These are phyloP conservation scores for Holacanthella duospinosa DNA, from an alignment of 2,888 invertebrate genomes.

Conservation along the genomic window DNA sequence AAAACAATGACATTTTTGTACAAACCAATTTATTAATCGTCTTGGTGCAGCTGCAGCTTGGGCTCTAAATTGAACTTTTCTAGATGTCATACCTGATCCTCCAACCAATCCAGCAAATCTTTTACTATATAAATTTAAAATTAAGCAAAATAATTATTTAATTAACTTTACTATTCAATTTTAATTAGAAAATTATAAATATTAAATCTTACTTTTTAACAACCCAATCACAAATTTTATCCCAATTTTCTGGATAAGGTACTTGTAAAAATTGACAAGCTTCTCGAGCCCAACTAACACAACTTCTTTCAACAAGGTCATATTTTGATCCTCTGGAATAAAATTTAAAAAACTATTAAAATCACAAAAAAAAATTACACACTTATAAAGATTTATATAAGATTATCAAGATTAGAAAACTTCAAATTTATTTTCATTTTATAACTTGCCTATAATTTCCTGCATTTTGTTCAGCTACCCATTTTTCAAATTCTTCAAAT, in stretches of 20 bases:
- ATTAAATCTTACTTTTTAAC: conserved; percentile 18
- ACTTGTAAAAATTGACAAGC: conserved; percentile 28
- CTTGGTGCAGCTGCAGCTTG: not conserved
- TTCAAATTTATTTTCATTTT: too few relatives aligned
- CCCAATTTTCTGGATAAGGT: conserved; percentile 30
- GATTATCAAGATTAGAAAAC: not conserved
- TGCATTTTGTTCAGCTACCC: conserved; percentile 26
- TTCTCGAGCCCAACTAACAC: conserved; percentile 26
- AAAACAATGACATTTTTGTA: not conserved
- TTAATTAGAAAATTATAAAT: not conserved
- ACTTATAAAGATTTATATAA: not conserved
- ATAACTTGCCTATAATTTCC: conserved; percentile 21
- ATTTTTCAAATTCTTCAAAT: conserved; percentile 31
- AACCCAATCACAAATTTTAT: conserved; percentile 30
- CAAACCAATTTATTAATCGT: not conserved
- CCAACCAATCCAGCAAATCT: not conserved
- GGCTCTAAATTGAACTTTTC: not conserved
- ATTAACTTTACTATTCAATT: not conserved
- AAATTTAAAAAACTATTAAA: too few relatives aligned
- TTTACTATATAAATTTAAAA: not conserved
- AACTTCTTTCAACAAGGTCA: conserved; percentile 27
- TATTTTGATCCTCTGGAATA: conserved; percentile 27
- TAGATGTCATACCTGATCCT: not conserved
- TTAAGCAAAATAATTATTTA: not conserved
- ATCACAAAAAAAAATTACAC: not conserved